Percentiles rank a stretch among this genome's conserved stretches.
phyloP scores from a whole-genome alignment of 2,888 invertebrate species.

The Acleris laterana region DNA sequence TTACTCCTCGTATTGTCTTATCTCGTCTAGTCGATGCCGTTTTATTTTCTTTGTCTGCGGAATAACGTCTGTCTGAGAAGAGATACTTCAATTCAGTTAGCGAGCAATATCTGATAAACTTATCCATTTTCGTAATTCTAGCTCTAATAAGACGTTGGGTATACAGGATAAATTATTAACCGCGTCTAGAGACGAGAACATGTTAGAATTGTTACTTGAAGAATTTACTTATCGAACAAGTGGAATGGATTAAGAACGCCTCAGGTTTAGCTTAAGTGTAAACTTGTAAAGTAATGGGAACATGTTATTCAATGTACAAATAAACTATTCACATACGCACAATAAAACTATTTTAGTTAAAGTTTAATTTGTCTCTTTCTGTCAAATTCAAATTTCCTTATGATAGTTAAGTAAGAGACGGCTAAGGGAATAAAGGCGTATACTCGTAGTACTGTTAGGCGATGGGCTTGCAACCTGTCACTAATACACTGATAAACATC shows the following conservation, averaged over 20 bases:
- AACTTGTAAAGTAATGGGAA: too few species aligned
- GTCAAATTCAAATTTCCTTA: too few species aligned
- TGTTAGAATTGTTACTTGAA: not conserved
- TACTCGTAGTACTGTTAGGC: too few species aligned
- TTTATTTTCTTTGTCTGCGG: conserved; percentile 34
- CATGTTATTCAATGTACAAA: too few species aligned
- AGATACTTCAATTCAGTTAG: conserved; percentile 32
- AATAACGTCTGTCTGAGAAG: conserved; percentile 14
- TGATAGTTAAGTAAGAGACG: too few species aligned
- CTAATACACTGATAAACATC: too few species aligned
- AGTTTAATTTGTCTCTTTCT: too few species aligned
- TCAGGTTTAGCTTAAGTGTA: too few species aligned
- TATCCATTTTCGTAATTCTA: conserved; percentile 14
- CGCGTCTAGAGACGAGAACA: not conserved
- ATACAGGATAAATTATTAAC: not conserved
- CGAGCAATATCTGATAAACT: conserved; percentile 28
- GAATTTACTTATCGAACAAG: not conserved
- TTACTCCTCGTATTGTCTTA: conserved; percentile 23
- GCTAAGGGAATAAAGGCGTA: too few species aligned
- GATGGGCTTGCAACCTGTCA: too few species aligned
- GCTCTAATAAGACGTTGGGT: conserved; percentile 16
- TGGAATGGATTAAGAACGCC: not conserved
- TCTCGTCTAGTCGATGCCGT: conserved; percentile 31
- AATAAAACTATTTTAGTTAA: too few species aligned
- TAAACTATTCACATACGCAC: too few species aligned